Evolutionary conservation across 1,140 invertebrate species (phyloP).

Genomic region (Cydia amplana): DNA sequence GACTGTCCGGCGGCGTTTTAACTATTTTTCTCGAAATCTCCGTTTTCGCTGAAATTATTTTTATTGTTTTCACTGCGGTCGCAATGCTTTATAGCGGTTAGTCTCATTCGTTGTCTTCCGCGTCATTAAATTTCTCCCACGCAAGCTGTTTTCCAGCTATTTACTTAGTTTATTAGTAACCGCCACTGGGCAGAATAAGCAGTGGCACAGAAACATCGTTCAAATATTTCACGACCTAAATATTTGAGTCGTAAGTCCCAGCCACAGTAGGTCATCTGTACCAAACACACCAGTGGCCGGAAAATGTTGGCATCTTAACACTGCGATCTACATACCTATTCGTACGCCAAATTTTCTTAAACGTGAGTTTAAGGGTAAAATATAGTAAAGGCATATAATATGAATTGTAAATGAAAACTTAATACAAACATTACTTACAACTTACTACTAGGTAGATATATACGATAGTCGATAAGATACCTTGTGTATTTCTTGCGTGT

Average conservation of each 20-base stretch:
- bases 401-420: too few relatives aligned
- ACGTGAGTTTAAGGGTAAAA: not conserved
- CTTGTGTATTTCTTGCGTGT: too few relatives aligned
- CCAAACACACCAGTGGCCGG: not conserved
- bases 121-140: slow-evolving; percentile 23
- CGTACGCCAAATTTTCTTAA: not conserved
- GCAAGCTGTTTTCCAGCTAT: slow-evolving; percentile 15
- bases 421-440: too few relatives aligned
- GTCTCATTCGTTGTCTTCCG: slow-evolving; percentile 34
- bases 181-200: slow-evolving; percentile 2
- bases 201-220: not conserved
- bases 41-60: slow-evolving; percentile 65
- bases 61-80: slow-evolving; percentile 57
- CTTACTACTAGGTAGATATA: too few relatives aligned
- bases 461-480: too few relatives aligned
- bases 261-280: not conserved
- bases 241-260: not conserved
- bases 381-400: too few relatives aligned
- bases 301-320: slow-evolving; percentile 4
- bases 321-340: not conserved
- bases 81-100: slow-evolving; percentile 42
- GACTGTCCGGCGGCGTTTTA: slow-evolving; percentile 53
- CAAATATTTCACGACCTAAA: slow-evolving; percentile 13
- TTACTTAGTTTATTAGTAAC: slow-evolving; percentile 19
- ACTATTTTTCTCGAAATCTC: slow-evolving; percentile 68